Percentiles rank a stretch among this genome's conserved stretches.
Evolutionary conservation across 2,113 vertebrate genomes (phyloP).

Genomic region (Pheucticus melanocephalus): DNA sequence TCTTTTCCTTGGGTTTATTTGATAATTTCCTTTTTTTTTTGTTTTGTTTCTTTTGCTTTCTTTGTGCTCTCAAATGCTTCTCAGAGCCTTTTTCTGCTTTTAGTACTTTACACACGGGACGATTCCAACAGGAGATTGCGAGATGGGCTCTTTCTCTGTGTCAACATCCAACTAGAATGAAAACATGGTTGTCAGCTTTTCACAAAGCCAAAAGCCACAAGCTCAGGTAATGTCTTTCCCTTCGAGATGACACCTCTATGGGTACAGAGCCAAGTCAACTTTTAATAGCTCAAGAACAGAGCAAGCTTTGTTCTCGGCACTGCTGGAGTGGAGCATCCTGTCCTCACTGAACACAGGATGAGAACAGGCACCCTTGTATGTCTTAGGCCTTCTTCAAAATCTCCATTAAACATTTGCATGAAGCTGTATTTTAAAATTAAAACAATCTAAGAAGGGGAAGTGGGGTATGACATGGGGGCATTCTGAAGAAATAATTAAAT

Average conservation of each 20-base stretch:
- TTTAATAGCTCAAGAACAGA: neutral
- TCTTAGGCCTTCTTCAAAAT: neutral
- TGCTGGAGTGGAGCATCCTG: neutral
- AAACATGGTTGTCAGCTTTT: neutral
- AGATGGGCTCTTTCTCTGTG: neutral
- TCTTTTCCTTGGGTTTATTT: neutral
- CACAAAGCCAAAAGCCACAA: constrained; percentile 10
- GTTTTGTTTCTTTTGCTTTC: neutral
- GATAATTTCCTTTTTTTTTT: neutral
- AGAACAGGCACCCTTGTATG: neutral
- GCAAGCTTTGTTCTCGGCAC: neutral
- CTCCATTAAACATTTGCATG: neutral
- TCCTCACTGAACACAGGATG: neutral
- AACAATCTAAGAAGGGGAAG: neutral
- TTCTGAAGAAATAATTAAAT: constrained; percentile 33
- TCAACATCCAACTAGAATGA: neutral
- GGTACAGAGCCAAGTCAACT: neutral
- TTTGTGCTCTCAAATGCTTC: neutral
- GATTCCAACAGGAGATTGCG: neutral
- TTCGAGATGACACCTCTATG: neutral
- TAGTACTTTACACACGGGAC: neutral
- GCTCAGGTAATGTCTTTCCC: neutral
- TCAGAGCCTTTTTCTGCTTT: neutral
- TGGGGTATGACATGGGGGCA: neutral
- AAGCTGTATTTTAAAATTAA: neutral